Base-by-base conservation (phyloP, 2,113 vertebrate species). In the Mola mola region DNA sequence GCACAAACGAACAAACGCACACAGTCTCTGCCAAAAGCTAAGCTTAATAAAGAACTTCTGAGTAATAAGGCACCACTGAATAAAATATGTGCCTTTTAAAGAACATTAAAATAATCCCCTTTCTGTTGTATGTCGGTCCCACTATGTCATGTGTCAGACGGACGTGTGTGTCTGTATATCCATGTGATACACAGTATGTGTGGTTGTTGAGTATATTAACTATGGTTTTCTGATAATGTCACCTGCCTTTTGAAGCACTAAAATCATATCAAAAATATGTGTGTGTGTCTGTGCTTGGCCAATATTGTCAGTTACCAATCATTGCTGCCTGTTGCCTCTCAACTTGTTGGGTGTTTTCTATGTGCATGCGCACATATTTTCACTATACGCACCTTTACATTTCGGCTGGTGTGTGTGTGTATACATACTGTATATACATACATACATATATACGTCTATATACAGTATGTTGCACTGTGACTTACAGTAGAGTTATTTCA, bases 281-380 rank as follows among this genome's bases (percentile, higher is more conserved):
- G 43, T 34, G 15, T 58, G 44, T 60, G 20, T 41, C 38, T 40
- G 17, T 68, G 46, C 31, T 21, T 70, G n/a, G n/a, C n/a, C n/a
- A n/a, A n/a, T n/a, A n/a, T 64, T 80, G 49, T 26, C 50, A n/a
- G 33, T 75, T 50, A 9, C 44, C 55, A 51, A 34, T 73, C 51
- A 48, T 72, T 72, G 57, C 69, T 82, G 64, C 8, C 29, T 58
- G 43, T 41, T 58, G 68, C 43, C 48, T 84, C 60, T 77, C 71
- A 87, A 86, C 86, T 42, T 79, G 72, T 59, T 87, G 86, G 83
- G 88, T 86, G 85, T 85, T 87, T 79, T 78, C 25, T 17, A 8
- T 31, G 13, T 62, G 53, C 56, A 29, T 58, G 50, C 22, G 67
- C 40, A 33, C 41, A 72, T 69, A 24, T 59, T 61, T 81, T 62